phyloP scores from a whole-genome alignment of 2,797 vertebrate species.

The Protonibea diacanthus region DNA sequence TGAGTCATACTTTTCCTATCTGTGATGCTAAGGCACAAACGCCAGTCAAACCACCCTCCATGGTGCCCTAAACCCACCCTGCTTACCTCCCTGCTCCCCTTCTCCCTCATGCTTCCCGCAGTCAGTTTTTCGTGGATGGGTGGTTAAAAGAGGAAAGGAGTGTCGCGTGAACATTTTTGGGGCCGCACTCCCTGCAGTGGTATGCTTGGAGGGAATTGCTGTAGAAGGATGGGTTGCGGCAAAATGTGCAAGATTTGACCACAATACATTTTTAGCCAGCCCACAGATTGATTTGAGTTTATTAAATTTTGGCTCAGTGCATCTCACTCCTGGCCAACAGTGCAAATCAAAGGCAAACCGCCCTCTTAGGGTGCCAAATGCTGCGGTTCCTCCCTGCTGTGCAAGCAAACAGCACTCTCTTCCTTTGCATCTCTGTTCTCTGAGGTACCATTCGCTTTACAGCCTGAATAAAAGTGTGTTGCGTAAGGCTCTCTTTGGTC shows the following conservation, averaged over 20 bases:
- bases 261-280: slow-evolving; percentile 47
- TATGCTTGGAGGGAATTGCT: slow-evolving; percentile 41
- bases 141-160: slow-evolving; percentile 5
- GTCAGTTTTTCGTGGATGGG: background rate
- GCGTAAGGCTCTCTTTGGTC: slow-evolving; percentile 33
- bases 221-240: slow-evolving; percentile 25
- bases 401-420: slow-evolving; percentile 47
- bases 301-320: slow-evolving; percentile 61
- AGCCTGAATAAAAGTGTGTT: slow-evolving; percentile 42
- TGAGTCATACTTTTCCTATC: slow-evolving; percentile 68
- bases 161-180: slow-evolving; percentile 29
- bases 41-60: slow-evolving; percentile 27
- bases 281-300: slow-evolving; percentile 65
- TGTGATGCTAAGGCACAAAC: slow-evolving; percentile 50
- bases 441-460: slow-evolving; percentile 57
- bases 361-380: slow-evolving; percentile 42
- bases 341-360: slow-evolving; percentile 60
- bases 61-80: slow-evolving; percentile 20
- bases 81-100: background rate
- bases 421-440: slow-evolving; percentile 35
- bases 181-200: slow-evolving; percentile 21
- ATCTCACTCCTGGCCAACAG: slow-evolving; percentile 45
- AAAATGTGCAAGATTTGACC: slow-evolving; percentile 53
- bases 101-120: background rate
- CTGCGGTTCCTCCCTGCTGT: slow-evolving; percentile 44